phyloP scores from a whole-genome alignment of 2,888 invertebrate genomes.

The Melanophora roralis region DNA sequence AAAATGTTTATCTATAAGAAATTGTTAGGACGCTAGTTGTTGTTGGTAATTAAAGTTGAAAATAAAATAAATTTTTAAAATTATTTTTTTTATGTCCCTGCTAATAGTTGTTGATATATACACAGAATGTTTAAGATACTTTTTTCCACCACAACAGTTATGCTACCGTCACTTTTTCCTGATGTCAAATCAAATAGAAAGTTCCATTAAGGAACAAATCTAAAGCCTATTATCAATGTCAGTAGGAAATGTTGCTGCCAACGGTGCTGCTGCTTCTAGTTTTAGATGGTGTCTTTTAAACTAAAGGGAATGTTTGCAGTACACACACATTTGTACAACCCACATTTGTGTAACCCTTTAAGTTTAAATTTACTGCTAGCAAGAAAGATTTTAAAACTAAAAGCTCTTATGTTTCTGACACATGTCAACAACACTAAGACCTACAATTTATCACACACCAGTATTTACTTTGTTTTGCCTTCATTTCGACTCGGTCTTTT shows the following conservation, averaged over 20 bases:
- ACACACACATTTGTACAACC: not conserved
- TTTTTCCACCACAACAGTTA: slow-evolving; percentile 1
- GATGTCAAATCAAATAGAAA: slow-evolving; percentile 14
- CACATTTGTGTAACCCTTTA: slow-evolving; percentile 25
- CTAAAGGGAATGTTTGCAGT: not conserved
- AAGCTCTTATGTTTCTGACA: slow-evolving; percentile 49
- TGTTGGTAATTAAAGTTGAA: too few relatives aligned
- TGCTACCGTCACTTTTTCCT: slow-evolving; percentile 9
- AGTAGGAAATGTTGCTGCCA: slow-evolving; percentile 37
- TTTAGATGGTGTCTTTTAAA: not conserved
- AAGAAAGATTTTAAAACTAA: not conserved
- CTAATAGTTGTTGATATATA: not conserved
- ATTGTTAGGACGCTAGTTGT: too few relatives aligned
- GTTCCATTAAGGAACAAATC: not conserved
- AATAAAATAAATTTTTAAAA: too few relatives aligned
- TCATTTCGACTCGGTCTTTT: slow-evolving; percentile 17
- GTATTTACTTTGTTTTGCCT: not conserved
- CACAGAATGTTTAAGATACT: not conserved
- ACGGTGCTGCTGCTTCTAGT: slow-evolving; percentile 7
- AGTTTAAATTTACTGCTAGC: not conserved
- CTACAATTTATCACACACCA: slow-evolving; percentile 54
- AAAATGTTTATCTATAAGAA: too few relatives aligned
- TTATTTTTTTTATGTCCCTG: too few relatives aligned
- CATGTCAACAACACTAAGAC: slow-evolving; percentile 48
- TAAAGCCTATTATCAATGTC: slow-evolving; percentile 46